phyloP scores from a whole-genome alignment of 2,113 vertebrate genomes.

The Isurus oxyrinchus region DNA sequence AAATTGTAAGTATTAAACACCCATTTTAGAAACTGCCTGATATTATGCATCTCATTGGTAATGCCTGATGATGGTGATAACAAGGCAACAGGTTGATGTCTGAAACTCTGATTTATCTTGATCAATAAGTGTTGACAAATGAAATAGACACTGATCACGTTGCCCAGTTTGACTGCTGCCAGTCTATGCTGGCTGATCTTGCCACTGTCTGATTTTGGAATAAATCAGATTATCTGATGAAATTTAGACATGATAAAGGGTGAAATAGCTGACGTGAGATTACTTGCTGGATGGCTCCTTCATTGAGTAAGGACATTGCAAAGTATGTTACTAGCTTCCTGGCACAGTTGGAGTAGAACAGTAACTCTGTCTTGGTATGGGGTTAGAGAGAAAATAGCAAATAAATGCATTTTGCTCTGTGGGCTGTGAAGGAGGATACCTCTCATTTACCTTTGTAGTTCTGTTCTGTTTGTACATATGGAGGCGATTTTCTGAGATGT shows the following conservation, averaged over 20 bases:
- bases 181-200: not conserved
- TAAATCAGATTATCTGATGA: not conserved
- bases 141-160: not conserved
- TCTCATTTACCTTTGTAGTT: not conserved
- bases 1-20: not conserved
- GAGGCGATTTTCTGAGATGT: not conserved
- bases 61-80: not conserved
- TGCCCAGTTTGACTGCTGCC: not conserved
- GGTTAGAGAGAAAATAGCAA: not conserved
- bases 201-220: not conserved
- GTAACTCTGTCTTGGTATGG: not conserved
- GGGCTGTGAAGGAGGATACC: not conserved
- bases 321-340: not conserved
- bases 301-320: not conserved
- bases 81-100: not conserved
- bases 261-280: not conserved
- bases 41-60: not conserved
- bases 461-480: not conserved
- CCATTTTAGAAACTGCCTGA: not conserved
- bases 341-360: not conserved
- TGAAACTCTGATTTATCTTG: constrained; percentile 6
- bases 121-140: not conserved
- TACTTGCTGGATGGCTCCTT: not conserved
- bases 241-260: not conserved
- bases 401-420: not conserved